phyloP scores from a whole-genome alignment of 2,888 invertebrate genomes.

The Orthosia incerta region DNA sequence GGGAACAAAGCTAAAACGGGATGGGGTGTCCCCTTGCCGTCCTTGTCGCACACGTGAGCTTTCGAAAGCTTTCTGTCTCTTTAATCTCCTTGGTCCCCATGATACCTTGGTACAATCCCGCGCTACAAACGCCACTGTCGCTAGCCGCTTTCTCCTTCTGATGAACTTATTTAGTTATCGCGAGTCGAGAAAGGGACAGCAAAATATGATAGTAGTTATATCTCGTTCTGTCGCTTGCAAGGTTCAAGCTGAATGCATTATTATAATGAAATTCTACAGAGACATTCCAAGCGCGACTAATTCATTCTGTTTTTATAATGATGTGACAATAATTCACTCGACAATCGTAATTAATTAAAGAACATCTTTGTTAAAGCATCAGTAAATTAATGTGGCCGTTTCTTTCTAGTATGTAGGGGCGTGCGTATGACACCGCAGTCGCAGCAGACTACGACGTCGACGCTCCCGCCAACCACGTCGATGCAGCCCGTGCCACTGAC shows the following conservation, averaged over 20 bases:
- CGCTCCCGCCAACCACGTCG: constrained; percentile 66
- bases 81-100: constrained; percentile 71
- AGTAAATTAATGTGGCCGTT: background rate
- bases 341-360: background rate
- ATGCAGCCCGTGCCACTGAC: constrained; percentile 71
- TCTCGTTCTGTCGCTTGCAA: constrained; percentile 61
- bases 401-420: constrained; percentile 75
- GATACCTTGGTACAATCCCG: constrained; percentile 88
- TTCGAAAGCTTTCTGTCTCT: constrained; percentile 79
- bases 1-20: constrained; percentile 73
- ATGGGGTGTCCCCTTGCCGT: constrained; percentile 72
- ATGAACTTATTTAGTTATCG: constrained; percentile 77
- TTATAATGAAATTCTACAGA: background rate
- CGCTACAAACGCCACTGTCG: constrained; percentile 88
- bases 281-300: background rate
- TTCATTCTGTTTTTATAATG: background rate
- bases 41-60: constrained; percentile 82
- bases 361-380: background rate
- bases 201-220: constrained; percentile 39
- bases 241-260: constrained; percentile 9
- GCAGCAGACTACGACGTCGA: constrained; percentile 62
- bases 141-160: constrained; percentile 90
- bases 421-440: constrained; percentile 71
- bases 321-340: background rate
- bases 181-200: constrained; percentile 69